Conservation (phyloP, 2,888 invertebrate species). For the Cantharis rustica region DNA sequence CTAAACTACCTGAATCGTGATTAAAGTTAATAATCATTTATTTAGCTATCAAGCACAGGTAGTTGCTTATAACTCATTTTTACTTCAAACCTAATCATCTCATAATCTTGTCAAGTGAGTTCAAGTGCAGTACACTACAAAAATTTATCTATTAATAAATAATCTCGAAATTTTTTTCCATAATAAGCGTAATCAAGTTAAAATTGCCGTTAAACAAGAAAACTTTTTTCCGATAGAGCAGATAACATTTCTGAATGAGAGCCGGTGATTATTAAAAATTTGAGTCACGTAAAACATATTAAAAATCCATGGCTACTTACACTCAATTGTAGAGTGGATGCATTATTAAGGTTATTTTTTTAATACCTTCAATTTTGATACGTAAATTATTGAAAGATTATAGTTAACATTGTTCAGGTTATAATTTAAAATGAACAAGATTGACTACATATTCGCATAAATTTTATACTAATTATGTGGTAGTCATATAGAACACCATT, state of each 20-base stretch:
- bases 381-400: slow-evolving; percentile 30
- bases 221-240: background rate
- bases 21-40: slow-evolving; percentile 35
- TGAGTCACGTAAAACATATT: slow-evolving; percentile 26
- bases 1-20: slow-evolving; percentile 31
- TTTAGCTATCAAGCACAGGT: slow-evolving; percentile 31
- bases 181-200: background rate
- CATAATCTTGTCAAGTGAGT: slow-evolving; percentile 20
- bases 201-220: slow-evolving; percentile 4
- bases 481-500: slow-evolving; percentile 9
- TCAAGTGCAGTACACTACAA: slow-evolving; percentile 10
- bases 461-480: slow-evolving; percentile 25
- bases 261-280: slow-evolving; percentile 14
- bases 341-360: slow-evolving; percentile 30
- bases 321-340: slow-evolving; percentile 21
- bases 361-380: slow-evolving; percentile 28
- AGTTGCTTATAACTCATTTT: slow-evolving; percentile 34
- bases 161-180: slow-evolving; percentile 11
- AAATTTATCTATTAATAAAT: slow-evolving; percentile 26
- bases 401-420: slow-evolving; percentile 24
- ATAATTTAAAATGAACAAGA: slow-evolving; percentile 19
- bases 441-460: slow-evolving; percentile 23
- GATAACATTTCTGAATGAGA: background rate
- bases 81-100: slow-evolving; percentile 33
- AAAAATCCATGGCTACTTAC: slow-evolving; percentile 28